A percentile compares a stretch with the other conserved stretches of the same genome.
Evolutionary conservation across 2,113 vertebrate species (phyloP).

Genomic region (Caranx ignobilis): DNA sequence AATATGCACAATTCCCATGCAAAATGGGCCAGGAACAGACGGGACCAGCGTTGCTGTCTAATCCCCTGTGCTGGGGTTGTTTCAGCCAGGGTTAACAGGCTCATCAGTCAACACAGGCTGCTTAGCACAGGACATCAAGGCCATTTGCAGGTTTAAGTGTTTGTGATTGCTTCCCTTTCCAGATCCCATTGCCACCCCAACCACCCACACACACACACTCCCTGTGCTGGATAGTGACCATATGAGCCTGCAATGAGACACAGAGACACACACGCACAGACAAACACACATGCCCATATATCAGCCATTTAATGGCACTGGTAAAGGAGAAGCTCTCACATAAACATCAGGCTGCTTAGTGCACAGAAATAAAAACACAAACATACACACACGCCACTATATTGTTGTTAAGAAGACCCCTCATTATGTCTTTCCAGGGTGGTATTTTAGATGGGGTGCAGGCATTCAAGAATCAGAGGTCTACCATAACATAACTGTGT

Average conservation of each 20-base stretch:
- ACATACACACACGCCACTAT: constrained; percentile 10
- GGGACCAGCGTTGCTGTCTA: constrained; percentile 74
- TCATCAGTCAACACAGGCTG: constrained; percentile 83
- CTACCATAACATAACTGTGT: no score
- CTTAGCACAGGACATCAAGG: constrained; percentile 80
- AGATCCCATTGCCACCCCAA: constrained; percentile 39
- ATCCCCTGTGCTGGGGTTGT: constrained; percentile 79
- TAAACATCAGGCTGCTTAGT: constrained; percentile 16
- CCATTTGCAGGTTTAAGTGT: constrained; percentile 84
- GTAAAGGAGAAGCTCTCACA: constrained; percentile 41
- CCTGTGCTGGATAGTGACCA: constrained; percentile 46
- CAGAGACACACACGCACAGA: constrained; percentile 17
- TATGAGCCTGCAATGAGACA: constrained; percentile 53
- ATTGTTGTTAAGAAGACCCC: no score
- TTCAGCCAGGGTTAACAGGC: constrained; percentile 84
- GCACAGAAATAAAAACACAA: constrained; percentile 5
- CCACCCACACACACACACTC: constrained; percentile 36
- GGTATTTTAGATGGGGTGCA: no score
- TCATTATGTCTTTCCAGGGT: no score
- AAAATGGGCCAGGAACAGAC: constrained; percentile 73
- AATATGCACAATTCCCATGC: constrained; percentile 85
- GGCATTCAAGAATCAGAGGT: no score
- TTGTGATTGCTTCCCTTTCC: constrained; percentile 80
- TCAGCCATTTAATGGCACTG: constrained; percentile 17
- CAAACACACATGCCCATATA: constrained; percentile 14